Evolutionary conservation across 2,797 vertebrate species (phyloP).

Genomic region (Cryptoblepharus egeriae): DNA sequence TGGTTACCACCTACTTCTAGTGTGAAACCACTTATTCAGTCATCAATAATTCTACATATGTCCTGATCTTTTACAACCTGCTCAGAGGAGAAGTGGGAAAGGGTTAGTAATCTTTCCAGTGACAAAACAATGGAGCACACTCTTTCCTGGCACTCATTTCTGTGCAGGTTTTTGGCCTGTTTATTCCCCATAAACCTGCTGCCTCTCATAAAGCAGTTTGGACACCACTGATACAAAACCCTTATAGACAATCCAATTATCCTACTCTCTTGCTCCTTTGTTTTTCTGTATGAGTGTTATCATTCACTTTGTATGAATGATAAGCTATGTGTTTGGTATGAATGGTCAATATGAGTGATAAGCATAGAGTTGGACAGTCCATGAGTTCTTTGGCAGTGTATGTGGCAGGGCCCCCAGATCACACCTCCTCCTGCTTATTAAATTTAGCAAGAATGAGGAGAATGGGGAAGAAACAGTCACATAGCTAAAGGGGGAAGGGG

Average conservation of each 20-base stretch:
- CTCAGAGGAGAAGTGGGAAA: slow-evolving; percentile 42
- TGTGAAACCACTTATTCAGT: slow-evolving; percentile 63
- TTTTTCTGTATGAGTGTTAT: too few species aligned
- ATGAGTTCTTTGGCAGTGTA: too few species aligned
- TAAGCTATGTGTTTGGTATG: too few species aligned
- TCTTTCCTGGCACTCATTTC: not conserved
- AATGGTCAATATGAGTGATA: too few species aligned
- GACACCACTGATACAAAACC: not conserved
- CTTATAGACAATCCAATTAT: not conserved
- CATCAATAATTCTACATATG: slow-evolving; percentile 44
- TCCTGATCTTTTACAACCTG: slow-evolving; percentile 65
- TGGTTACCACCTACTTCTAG: slow-evolving; percentile 67
- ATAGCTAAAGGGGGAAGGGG: too few species aligned
- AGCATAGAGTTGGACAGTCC: not conserved
- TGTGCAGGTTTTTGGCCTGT: not conserved
- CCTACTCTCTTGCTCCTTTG: not conserved
- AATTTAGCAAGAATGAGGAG: too few species aligned
- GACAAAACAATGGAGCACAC: not conserved
- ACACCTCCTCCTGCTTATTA: too few species aligned
- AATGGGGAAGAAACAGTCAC: too few species aligned
- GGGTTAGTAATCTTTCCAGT: not conserved
- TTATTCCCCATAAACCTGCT: too few species aligned
- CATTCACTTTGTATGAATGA: too few species aligned
- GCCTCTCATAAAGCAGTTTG: not conserved
- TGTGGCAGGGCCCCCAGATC: too few species aligned